Conservation (phyloP, 1,140 invertebrate genomes). For the Belonocnema kinseyi region DNA sequence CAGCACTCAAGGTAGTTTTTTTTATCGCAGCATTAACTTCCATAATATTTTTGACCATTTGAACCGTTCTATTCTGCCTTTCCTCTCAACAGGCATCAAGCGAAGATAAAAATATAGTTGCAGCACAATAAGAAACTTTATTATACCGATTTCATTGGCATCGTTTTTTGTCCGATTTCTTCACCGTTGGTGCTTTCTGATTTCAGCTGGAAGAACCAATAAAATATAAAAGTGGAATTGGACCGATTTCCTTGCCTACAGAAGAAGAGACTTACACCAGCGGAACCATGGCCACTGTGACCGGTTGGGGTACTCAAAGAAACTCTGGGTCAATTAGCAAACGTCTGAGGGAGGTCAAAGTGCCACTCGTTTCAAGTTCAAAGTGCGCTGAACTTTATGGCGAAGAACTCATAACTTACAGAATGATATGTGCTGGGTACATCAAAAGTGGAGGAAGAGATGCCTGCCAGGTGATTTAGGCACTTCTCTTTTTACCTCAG, state of each 20-base stretch:
- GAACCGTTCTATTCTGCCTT: background rate
- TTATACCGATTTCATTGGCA: background rate
- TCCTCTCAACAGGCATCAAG: background rate
- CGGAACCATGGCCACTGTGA: slow-evolving; percentile 69
- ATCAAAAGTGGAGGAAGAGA: slow-evolving; percentile 78
- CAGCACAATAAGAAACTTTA: background rate
- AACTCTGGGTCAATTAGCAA: slow-evolving; percentile 67
- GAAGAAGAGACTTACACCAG: slow-evolving; percentile 49
- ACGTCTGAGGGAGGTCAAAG: slow-evolving; percentile 71
- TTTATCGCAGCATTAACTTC: background rate
- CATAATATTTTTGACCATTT: background rate
- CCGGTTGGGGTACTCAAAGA: slow-evolving; percentile 77
- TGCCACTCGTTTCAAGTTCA: slow-evolving; percentile 67
- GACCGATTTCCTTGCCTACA: slow-evolving; percentile 57
- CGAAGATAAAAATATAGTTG: background rate
- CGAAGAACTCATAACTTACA: slow-evolving; percentile 68
- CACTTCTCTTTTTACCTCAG: too few relatives aligned
- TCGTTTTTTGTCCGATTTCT: slow-evolving; percentile 19
- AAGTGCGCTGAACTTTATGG: slow-evolving; percentile 66
- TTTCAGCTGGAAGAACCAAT: slow-evolving; percentile 59
- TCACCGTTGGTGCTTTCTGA: slow-evolving; percentile 12
- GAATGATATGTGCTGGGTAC: slow-evolving; percentile 80
- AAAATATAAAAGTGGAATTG: slow-evolving; percentile 48
- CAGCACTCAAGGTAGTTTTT: slow-evolving; percentile 55
- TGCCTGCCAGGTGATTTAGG: slow-evolving; percentile 69